Conservation (phyloP, 1,140 invertebrate species). For the Teleopsis dalmanni region DNA sequence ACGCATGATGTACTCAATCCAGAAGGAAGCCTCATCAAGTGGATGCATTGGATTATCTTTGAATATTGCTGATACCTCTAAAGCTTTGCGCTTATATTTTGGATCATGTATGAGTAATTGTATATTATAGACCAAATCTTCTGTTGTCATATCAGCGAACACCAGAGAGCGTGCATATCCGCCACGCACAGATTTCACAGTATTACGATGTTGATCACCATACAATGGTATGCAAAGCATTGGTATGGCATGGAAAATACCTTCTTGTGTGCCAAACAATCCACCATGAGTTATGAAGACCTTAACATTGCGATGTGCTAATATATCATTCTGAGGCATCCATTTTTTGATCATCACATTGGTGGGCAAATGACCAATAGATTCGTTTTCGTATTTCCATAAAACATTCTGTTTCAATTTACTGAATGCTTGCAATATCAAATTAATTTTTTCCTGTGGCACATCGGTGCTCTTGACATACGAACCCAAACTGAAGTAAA, state of each 20-base stretch:
- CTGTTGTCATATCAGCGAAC: constrained; percentile 30
- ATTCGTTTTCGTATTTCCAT: constrained; percentile 54
- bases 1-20: constrained; percentile 53
- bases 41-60: constrained; percentile 48
- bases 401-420: constrained; percentile 54
- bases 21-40: constrained; percentile 50
- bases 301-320: constrained; percentile 50
- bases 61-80: constrained; percentile 41
- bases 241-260: constrained; percentile 57
- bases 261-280: constrained; percentile 58
- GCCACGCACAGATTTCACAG: constrained; percentile 32
- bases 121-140: constrained; percentile 28
- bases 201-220: constrained; percentile 50
- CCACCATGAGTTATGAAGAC: constrained; percentile 62
- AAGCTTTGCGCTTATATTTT: constrained; percentile 33
- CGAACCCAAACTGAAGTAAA: constrained; percentile 56
- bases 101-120: constrained; percentile 32
- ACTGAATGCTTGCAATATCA: constrained; percentile 50
- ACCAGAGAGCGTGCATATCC: constrained; percentile 35
- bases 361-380: constrained; percentile 42
- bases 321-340: constrained; percentile 56
- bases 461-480: constrained; percentile 50
- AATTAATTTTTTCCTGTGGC: constrained; percentile 34
- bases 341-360: constrained; percentile 58
- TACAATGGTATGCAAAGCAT: constrained; percentile 59